Evolutionary conservation across 2,888 invertebrate genomes (phyloP).

Genomic region (Mystacides longicornis): DNA sequence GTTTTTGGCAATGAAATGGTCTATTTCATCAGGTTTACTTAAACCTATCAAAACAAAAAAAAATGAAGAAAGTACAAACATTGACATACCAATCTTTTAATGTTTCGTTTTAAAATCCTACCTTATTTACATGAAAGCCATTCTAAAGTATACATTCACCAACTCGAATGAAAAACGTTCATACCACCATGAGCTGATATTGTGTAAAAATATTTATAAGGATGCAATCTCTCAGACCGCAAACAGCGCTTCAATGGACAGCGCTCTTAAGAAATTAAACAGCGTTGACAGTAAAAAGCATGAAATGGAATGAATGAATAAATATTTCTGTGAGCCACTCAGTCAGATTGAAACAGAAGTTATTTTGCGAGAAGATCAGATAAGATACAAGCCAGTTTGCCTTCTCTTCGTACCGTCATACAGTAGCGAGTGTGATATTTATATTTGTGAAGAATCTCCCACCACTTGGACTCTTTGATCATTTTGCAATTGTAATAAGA

Average conservation of each 20-base stretch:
- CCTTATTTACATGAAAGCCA: no score
- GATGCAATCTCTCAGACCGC: no score
- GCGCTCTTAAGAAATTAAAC: neutral
- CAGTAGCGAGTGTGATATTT: constrained; percentile 8
- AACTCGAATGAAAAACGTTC: no score
- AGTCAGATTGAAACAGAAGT: constrained; percentile 24
- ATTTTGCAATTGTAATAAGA: constrained; percentile 10
- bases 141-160: no score
- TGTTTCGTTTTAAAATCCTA: no score
- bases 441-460: constrained; percentile 1
- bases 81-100: no score
- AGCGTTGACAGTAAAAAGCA: neutral
- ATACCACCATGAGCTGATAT: no score
- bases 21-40: no score
- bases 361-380: constrained; percentile 15
- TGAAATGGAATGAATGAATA: neutral
- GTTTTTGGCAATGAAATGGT: no score
- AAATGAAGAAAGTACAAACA: no score
- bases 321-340: constrained; percentile 17
- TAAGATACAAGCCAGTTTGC: constrained; percentile 5
- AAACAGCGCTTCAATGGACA: neutral
- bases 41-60: no score
- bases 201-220: neutral
- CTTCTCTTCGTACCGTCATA: neutral
- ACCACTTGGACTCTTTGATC: constrained; percentile 10